These are phyloP conservation scores for Phallusia fumigata DNA, from an alignment of 23 tunicate species.

Conservation along the genomic window DNA sequence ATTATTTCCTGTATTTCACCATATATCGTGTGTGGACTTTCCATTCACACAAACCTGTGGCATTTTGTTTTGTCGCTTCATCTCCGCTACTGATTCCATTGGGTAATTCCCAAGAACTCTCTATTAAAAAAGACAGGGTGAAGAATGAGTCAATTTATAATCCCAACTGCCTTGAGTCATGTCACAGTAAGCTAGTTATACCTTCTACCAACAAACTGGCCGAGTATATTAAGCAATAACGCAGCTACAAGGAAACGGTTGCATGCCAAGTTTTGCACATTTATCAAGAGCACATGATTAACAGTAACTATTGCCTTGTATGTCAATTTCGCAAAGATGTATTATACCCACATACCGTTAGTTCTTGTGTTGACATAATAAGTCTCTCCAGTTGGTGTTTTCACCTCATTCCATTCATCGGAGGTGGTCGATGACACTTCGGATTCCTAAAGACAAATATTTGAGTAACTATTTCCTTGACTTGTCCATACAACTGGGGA, in stretches of 20 bases:
- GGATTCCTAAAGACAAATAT: constrained; percentile 14
- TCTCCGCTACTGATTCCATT: not conserved
- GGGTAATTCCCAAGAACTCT: constrained; percentile 61
- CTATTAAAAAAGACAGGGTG: not conserved
- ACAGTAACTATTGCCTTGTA: not conserved
- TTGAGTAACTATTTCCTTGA: not conserved
- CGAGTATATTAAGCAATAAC: too few species aligned
- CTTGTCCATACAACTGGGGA: too few species aligned
- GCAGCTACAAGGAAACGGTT: too few species aligned
- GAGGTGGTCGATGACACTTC: constrained; percentile 19
- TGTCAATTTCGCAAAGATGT: not conserved
- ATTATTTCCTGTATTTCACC: not conserved
- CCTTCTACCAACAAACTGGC: not conserved
- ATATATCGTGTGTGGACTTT: not conserved
- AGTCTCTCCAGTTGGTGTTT: constrained; percentile 56
- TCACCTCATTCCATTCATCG: constrained; percentile 66
- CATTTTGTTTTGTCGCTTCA: not conserved
- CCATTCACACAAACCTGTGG: not conserved
- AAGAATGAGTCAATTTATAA: not conserved
- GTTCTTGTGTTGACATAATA: constrained; percentile 71
- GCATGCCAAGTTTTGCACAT: too few species aligned
- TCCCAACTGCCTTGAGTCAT: not conserved
- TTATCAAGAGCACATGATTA: not conserved
- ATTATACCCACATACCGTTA: constrained; percentile 40
- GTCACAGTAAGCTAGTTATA: not conserved